Conservation (phyloP, 2,113 vertebrate genomes). For the Myotis davidii region DNA sequence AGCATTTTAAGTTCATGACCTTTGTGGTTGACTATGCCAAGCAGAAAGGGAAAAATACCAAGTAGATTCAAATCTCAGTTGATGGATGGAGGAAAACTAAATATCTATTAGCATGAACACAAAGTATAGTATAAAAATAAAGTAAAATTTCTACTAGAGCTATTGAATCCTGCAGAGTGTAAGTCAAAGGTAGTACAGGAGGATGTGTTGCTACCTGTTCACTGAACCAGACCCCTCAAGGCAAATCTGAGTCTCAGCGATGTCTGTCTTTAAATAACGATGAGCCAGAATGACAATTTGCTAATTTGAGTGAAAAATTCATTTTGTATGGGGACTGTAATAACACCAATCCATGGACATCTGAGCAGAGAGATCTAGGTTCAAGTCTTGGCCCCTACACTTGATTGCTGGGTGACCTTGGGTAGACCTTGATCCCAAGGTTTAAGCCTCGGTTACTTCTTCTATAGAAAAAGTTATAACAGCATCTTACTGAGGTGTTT, state of each 20-base stretch:
- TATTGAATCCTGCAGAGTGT: not conserved
- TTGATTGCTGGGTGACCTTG: not conserved
- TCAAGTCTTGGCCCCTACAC: not conserved
- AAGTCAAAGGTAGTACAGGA: not conserved
- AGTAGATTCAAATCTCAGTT: constrained; percentile 11
- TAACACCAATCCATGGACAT: not conserved
- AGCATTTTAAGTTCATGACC: not conserved
- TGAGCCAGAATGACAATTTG: not conserved
- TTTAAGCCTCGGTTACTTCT: not conserved
- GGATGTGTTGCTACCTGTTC: not conserved
- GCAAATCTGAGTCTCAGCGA: not conserved
- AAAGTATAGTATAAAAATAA: not conserved
- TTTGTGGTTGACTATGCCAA: not conserved
- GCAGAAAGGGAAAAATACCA: not conserved
- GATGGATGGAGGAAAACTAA: not conserved
- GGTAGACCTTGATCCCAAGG: not conserved
- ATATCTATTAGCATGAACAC: not conserved
- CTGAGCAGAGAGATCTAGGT: not conserved
- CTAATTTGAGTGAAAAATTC: not conserved
- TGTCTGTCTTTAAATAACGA: not conserved
- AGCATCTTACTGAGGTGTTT: not conserved
- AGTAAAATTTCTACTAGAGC: not conserved
- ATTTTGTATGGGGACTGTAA: not conserved
- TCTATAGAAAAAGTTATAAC: not conserved
- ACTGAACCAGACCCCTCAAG: not conserved